Evolutionary conservation across 1,140 invertebrate genomes (phyloP).

Genomic region (Magallana gigas): DNA sequence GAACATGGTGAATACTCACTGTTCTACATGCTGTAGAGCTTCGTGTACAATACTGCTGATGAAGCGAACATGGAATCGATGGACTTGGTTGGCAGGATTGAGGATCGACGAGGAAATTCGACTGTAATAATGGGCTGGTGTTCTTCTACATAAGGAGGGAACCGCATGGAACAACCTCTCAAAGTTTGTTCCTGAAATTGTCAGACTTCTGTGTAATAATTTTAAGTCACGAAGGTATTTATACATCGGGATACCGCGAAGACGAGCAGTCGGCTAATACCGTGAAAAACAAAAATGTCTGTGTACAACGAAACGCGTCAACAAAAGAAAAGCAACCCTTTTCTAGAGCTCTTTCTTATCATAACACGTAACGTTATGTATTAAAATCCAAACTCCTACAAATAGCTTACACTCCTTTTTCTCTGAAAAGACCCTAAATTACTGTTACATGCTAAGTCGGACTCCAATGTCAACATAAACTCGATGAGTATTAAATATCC

Average conservation of each 20-base stretch:
- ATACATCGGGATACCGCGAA: not conserved
- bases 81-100: not conserved
- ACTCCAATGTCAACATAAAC: no score
- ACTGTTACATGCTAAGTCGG: no score
- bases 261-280: no score
- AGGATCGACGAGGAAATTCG: not conserved
- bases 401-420: no score
- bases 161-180: not conserved
- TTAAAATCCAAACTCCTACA: no score
- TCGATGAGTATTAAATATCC: no score
- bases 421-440: no score
- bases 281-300: no score
- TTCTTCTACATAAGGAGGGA: not conserved
- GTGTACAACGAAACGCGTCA: no score
- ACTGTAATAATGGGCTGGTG: not conserved
- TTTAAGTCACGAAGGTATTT: slow-evolving; percentile 10
- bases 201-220: not conserved
- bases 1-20: not conserved
- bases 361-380: no score
- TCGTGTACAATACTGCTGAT: slow-evolving; percentile 7
- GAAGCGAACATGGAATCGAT: not conserved
- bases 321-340: no score
- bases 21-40: not conserved
- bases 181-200: not conserved
- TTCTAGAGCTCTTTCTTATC: no score